Percentiles rank a stretch among this genome's conserved stretches.
phyloP scores from a whole-genome alignment of 2,888 invertebrate species.

The Ormyrus rosae region DNA sequence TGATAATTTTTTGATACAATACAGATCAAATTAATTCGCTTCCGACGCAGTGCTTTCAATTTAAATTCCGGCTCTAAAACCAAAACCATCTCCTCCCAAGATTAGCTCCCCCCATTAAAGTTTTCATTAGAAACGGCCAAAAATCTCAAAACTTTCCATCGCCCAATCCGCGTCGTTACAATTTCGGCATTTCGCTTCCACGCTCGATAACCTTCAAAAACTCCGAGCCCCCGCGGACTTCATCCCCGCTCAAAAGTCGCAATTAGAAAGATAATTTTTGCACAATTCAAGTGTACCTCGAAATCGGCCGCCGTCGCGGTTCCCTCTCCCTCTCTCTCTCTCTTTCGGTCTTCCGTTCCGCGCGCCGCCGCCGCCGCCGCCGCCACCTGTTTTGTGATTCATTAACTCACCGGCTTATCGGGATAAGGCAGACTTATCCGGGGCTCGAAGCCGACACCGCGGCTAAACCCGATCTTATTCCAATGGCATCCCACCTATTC shows the following conservation, averaged over 20 bases:
- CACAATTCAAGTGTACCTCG: constrained; percentile 58
- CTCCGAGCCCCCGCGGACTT: too few species aligned
- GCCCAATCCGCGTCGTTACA: too few species aligned
- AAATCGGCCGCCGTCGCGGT: constrained; percentile 52
- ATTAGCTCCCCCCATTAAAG: too few species aligned
- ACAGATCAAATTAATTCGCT: too few species aligned
- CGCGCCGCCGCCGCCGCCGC: constrained; percentile 65
- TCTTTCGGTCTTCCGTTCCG: constrained; percentile 61
- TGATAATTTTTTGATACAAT: too few species aligned
- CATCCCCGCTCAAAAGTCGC: background rate
- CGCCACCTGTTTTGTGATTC: constrained; percentile 76
- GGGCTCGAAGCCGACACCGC: constrained; percentile 75
- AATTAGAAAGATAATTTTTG: constrained; percentile 46
- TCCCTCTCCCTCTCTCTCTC: constrained; percentile 35
- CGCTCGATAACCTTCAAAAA: too few species aligned
- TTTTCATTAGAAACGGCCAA: too few species aligned
- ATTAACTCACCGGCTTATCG: constrained; percentile 76
- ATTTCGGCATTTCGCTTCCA: too few species aligned
- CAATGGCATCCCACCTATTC: constrained; percentile 72
- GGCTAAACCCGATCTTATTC: constrained; percentile 76
- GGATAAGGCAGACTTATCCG: constrained; percentile 76
- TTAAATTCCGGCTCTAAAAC: too few species aligned
- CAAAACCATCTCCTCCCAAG: too few species aligned
- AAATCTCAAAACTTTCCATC: too few species aligned
- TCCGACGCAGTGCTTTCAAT: too few species aligned